Evolutionary conservation across 2,113 vertebrate species (phyloP).

Genomic region (Callospermophilus lateralis): DNA sequence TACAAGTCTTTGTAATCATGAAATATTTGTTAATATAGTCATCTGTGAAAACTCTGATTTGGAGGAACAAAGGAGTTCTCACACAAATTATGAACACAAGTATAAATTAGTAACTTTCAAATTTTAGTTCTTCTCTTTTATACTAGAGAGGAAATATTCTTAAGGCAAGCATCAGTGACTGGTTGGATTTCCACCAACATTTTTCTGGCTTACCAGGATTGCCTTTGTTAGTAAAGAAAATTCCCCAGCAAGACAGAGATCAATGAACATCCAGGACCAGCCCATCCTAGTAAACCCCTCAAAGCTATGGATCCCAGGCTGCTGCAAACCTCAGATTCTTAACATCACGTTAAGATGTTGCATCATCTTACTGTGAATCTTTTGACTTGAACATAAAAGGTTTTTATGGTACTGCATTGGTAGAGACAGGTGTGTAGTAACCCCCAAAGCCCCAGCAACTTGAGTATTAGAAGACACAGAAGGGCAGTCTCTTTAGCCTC

Average conservation of each 20-base stretch:
- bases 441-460: no score
- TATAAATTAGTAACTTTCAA: background rate
- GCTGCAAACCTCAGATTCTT: background rate
- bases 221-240: background rate
- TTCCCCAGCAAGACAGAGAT: background rate
- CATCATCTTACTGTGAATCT: background rate
- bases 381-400: background rate
- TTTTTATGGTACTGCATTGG: no score
- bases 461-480: background rate
- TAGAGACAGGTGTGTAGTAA: background rate
- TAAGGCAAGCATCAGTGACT: background rate
- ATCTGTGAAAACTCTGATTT: background rate
- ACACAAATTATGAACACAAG: background rate
- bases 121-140: background rate
- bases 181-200: background rate
- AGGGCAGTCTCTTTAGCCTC: background rate
- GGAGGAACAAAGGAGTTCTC: background rate
- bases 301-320: background rate
- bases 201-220: background rate
- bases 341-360: no score
- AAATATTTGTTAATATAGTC: background rate
- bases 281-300: background rate
- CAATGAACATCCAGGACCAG: background rate
- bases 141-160: background rate
- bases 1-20: background rate